These are phyloP conservation scores for Notodonta dromedarius DNA, from an alignment of 2,888 invertebrate species.

Conservation along the genomic window DNA sequence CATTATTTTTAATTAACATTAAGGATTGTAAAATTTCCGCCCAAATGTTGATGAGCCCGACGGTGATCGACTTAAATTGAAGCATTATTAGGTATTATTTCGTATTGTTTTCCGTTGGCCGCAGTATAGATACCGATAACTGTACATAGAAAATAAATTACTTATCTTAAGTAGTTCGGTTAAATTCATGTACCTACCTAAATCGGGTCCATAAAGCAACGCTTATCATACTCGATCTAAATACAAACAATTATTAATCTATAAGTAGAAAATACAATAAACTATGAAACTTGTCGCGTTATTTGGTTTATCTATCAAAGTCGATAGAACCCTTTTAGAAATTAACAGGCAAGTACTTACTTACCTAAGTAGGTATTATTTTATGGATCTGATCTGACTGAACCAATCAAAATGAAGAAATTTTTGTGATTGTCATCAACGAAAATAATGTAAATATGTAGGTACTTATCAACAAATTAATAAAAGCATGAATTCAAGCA, in stretches of 20 bases:
- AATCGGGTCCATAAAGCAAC: slow-evolving; percentile 20
- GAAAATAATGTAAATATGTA: slow-evolving; percentile 7
- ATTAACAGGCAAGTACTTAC: no score
- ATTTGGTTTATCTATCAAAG: no score
- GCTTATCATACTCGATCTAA: neutral
- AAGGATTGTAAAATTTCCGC: no score
- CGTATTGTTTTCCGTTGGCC: no score
- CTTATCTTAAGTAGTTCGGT: neutral
- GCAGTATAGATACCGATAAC: slow-evolving; percentile 1
- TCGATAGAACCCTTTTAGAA: neutral
- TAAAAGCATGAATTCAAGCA: no score
- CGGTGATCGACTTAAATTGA: no score
- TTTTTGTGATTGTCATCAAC: slow-evolving; percentile 12
- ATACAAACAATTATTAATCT: neutral
- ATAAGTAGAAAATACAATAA: no score
- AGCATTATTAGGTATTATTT: no score
- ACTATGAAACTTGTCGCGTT: no score
- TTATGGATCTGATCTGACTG: slow-evolving; percentile 18
- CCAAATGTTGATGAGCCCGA: no score
- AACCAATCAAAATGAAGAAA: slow-evolving; percentile 9
- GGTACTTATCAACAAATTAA: no score
- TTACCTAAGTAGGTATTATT: neutral
- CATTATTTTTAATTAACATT: no score
- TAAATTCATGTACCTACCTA: slow-evolving; percentile 5
- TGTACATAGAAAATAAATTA: slow-evolving; percentile 17